phyloP scores from a whole-genome alignment of 2,113 vertebrate species.

The Vulpes vulpes region DNA sequence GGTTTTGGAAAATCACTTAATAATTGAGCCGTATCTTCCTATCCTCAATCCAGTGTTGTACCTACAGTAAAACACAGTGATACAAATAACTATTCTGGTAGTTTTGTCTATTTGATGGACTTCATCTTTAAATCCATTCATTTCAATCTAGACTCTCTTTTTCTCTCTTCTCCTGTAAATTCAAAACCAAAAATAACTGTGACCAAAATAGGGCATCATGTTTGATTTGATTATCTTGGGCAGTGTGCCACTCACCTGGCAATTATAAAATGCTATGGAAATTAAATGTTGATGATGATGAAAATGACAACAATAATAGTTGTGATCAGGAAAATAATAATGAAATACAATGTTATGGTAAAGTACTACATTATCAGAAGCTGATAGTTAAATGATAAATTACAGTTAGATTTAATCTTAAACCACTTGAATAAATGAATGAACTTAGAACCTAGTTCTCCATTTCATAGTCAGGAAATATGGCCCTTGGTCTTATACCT shows the following conservation, averaged over 20 bases:
- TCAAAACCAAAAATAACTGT: constrained; percentile 25
- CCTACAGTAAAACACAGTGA: neutral
- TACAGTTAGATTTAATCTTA: neutral
- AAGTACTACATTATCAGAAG: neutral
- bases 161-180: neutral
- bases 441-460: neutral
- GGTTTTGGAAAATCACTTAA: neutral
- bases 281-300: neutral
- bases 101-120: neutral
- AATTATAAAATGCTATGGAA: neutral
- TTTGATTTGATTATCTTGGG: neutral
- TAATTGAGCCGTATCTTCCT: neutral
- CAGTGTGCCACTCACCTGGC: neutral
- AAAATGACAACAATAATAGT: neutral
- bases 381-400: neutral
- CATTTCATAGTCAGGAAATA: neutral
- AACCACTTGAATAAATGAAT: neutral
- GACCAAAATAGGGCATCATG: neutral
- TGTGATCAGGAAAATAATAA: neutral
- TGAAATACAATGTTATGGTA: neutral
- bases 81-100: neutral
- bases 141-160: neutral
- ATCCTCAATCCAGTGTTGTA: neutral
- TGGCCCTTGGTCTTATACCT: neutral
- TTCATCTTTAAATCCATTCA: neutral